Evolutionary conservation across 2,888 invertebrate species (phyloP).

Genomic region (Malacosoma neustria): DNA sequence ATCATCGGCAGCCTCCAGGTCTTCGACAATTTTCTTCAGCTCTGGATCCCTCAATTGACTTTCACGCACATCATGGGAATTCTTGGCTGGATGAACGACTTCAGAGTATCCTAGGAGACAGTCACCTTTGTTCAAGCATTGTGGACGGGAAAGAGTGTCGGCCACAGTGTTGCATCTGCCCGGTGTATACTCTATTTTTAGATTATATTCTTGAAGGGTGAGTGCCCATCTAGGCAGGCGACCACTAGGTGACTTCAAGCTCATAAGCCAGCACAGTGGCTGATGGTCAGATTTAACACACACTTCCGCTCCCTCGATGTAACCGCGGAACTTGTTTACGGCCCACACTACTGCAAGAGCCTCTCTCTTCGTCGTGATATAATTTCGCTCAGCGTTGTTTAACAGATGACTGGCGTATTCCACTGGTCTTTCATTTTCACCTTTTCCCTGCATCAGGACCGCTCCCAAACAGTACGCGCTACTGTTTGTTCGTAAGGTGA

Average conservation of each 20-base stretch:
- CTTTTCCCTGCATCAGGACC: constrained; percentile 10
- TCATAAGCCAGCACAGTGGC: constrained; percentile 10
- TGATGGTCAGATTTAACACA: constrained; percentile 11
- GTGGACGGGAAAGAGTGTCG: constrained; percentile 11
- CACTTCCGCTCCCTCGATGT: constrained; percentile 14
- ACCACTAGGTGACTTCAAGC: constrained; percentile 9
- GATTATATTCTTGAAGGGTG: constrained; percentile 9
- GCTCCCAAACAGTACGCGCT: constrained; percentile 9
- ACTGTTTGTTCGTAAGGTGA: constrained; percentile 6
- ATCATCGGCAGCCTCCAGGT: constrained; percentile 1
- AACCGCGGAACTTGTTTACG: constrained; percentile 13
- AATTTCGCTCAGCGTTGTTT: constrained; percentile 28
- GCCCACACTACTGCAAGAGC: constrained; percentile 14
- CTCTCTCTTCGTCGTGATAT: constrained; percentile 22
- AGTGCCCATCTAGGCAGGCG: constrained; percentile 12
- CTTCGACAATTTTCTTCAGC: constrained; percentile 4
- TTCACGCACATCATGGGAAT: constrained; percentile 3
- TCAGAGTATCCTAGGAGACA: constrained; percentile 3
- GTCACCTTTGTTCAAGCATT: constrained; percentile 4
- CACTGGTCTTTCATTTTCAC: constrained; percentile 1
- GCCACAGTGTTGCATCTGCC: constrained; percentile 12
- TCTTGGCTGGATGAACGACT: background rate
- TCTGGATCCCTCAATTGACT: constrained; percentile 8
- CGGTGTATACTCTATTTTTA: constrained; percentile 9
- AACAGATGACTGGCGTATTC: constrained; percentile 19